Base-by-base conservation (phyloP, 2,888 invertebrate species). In the Alloplasta piceator region DNA sequence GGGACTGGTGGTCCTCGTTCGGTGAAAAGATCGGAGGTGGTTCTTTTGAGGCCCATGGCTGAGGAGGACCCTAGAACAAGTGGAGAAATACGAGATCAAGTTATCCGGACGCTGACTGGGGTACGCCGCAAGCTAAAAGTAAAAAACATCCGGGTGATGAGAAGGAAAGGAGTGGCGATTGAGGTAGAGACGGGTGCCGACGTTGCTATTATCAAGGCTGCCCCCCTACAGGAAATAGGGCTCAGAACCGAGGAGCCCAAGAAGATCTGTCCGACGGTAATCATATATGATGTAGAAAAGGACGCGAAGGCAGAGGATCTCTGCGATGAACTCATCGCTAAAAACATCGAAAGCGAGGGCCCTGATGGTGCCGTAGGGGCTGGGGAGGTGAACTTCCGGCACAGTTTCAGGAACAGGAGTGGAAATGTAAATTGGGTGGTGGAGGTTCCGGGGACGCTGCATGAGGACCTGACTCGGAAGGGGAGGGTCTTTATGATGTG, bases 401-500 rank as follows among this genome's bases (percentile, higher is more conserved):
- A 52, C 52, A 4, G 7, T 0, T 38, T 52, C 3, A 50, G 39
- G 3, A 39, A 36, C 14, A 38, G 16, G 4, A 38, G 6, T 5
- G 38, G 39, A 7, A 50, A 39, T 4, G 14, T 4, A 0, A 52
- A 66, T 14, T 66, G 66, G 66, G 52, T 66, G 4, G 66, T 66
- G 0, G 12, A 26, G 1, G 0, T 66, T 4, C 66, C 66, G 6
- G 52, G 16, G 5, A 0, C 7, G 7, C 12, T 39, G 4, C 12
- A 36, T 12, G 7, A 52, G 3, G 4, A 6, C 1, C 38, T 66
- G 1, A 0, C 43, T 4, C 12, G 16, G 9, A 48, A 38, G 0
- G 58, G 48, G 1, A 9, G 61, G 0, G 26, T 38, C 7, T 72
- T 41, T 36, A n/a, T 61, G 39, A 6, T 39, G 4, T 68, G 52